Evolutionary conservation across 2,797 vertebrate genomes (phyloP).

Genomic region (Podarcis lilfordi): DNA sequence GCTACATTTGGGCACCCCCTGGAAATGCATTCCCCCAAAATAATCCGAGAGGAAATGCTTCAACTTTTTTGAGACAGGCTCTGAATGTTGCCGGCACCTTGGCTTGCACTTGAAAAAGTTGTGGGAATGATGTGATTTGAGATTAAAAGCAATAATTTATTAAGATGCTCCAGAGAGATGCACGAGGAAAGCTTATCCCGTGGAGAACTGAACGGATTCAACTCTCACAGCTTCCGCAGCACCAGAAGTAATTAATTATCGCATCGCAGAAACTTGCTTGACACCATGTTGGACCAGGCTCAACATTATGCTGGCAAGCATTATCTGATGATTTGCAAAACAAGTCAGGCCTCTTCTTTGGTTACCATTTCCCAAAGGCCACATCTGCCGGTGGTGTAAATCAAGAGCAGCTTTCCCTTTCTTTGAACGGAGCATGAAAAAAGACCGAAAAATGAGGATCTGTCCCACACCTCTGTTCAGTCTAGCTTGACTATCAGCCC

Average conservation of each 20-base stretch:
- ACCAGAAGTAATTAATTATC: slow-evolving; percentile 2
- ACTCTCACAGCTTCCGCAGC: not conserved
- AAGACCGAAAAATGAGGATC: not conserved
- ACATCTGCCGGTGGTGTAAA: not conserved
- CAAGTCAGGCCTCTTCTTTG: slow-evolving; percentile 19
- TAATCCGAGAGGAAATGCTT: slow-evolving; percentile 25
- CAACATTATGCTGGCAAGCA: accelerated
- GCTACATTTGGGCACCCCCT: not conserved
- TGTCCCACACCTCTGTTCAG: slow-evolving; percentile 8
- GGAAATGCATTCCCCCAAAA: not conserved
- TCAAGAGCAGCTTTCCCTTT: not conserved
- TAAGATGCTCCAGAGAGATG: slow-evolving; percentile 2
- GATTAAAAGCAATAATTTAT: slow-evolving; percentile 32
- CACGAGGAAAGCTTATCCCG: accelerated
- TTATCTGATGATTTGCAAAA: slow-evolving; percentile 32
- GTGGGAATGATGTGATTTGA: slow-evolving; percentile 19
- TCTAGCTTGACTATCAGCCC: slow-evolving; percentile 36
- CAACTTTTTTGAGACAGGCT: slow-evolving; percentile 22
- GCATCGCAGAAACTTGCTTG: not conserved
- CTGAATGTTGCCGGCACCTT: slow-evolving; percentile 48
- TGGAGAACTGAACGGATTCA: not conserved
- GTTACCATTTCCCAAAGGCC: slow-evolving; percentile 10
- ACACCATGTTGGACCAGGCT: not conserved
- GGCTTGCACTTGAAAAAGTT: slow-evolving; percentile 60
- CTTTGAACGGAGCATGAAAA: not conserved